Percentiles rank a stretch among this genome's conserved stretches.
Conservation (phyloP, 2,113 vertebrate species). For the Gyps fulvus region DNA sequence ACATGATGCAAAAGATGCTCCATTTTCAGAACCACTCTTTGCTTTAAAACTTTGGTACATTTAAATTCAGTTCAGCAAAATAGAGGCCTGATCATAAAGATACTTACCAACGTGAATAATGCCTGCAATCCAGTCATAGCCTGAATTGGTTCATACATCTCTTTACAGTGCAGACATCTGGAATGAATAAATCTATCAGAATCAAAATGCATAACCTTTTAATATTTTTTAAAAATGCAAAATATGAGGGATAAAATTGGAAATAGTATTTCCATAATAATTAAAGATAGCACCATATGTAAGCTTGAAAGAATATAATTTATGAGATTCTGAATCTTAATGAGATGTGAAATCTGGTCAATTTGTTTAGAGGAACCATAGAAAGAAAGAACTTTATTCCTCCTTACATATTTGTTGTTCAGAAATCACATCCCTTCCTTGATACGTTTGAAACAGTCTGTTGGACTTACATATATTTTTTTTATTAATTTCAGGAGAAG, state of each 20-base stretch:
- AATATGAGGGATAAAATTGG: neutral
- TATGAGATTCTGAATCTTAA: neutral
- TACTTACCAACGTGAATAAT: neutral
- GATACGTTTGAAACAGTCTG: neutral
- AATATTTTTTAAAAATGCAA: neutral
- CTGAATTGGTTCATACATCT: neutral
- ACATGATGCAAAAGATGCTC: neutral
- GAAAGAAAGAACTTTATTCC: neutral
- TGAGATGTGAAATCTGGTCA: neutral
- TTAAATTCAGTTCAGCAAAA: neutral
- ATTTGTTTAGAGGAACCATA: neutral
- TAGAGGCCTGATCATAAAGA: neutral
- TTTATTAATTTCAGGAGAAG: neutral
- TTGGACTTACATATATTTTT: fast-evolving
- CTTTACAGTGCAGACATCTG: neutral
- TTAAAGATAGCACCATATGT: neutral
- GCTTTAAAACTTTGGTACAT: neutral
- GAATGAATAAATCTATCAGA: neutral
- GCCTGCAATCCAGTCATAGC: neutral
- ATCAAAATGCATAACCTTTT: neutral
- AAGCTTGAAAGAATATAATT: neutral
- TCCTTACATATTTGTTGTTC: neutral
- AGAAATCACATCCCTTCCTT: neutral
- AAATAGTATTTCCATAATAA: neutral
- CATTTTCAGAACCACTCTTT: neutral